Evolutionary conservation across 2,113 vertebrate genomes (phyloP).

Genomic region (Cygnus atratus): DNA sequence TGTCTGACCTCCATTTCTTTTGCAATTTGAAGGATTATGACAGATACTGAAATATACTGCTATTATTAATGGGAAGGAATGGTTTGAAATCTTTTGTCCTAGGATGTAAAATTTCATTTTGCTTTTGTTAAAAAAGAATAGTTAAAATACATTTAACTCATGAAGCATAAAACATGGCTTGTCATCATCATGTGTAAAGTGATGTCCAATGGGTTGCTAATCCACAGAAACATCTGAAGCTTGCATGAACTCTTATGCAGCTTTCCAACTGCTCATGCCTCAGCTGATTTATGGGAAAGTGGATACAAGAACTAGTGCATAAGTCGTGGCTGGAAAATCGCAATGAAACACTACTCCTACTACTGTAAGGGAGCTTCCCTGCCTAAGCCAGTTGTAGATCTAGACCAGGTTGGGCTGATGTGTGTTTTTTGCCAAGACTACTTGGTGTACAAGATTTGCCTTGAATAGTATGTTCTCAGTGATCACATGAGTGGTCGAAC

Average conservation of each 20-base stretch:
- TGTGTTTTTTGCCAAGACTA: background rate
- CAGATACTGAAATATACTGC: background rate
- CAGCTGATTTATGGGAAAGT: background rate
- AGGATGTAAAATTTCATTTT: background rate
- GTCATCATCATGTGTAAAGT: background rate
- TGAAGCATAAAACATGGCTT: background rate
- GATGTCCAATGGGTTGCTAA: background rate
- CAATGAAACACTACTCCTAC: background rate
- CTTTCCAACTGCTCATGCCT: background rate
- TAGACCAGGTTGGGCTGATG: background rate
- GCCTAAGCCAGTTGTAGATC: background rate
- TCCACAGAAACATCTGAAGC: background rate
- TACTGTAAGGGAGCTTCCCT: background rate
- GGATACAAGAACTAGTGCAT: background rate
- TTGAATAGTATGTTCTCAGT: background rate
- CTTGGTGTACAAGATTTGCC: background rate
- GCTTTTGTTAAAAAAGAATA: background rate
- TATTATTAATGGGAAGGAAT: background rate
- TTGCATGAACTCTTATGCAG: background rate
- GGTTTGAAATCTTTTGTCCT: slow-evolving; percentile 23
- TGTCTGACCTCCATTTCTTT: slow-evolving; percentile 15
- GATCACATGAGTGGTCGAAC: fast-evolving
- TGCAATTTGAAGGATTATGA: slow-evolving; percentile 23
- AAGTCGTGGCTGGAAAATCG: background rate
- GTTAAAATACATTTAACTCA: background rate